Conservation (phyloP, 2,888 invertebrate species). For the Ormyrus labotus region DNA sequence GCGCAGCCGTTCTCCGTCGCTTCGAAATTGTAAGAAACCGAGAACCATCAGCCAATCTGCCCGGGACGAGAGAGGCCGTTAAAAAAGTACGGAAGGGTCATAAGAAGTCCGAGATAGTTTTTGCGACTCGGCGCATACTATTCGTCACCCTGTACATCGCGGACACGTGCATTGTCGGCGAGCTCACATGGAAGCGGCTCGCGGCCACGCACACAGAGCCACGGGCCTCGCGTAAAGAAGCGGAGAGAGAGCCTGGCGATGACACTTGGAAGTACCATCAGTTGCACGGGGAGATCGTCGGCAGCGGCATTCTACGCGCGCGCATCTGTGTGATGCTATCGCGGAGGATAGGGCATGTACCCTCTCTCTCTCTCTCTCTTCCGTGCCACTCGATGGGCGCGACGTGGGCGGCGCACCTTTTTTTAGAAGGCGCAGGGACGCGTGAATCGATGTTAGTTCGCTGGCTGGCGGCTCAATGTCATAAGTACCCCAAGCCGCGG, state of each 20-base stretch:
- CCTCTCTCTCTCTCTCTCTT: background rate
- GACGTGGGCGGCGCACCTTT: background rate
- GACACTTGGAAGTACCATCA: constrained; percentile 75
- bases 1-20: too few relatives aligned
- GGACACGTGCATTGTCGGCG: background rate
- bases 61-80: too few relatives aligned
- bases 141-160: constrained; percentile 7
- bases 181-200: background rate
- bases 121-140: constrained; percentile 8
- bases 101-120: too few relatives aligned
- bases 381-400: background rate
- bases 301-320: background rate
- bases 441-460: background rate
- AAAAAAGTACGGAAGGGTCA: too few relatives aligned
- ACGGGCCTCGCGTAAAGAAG: constrained; percentile 67
- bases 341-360: too few relatives aligned
- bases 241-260: constrained; percentile 67
- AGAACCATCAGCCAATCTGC: too few relatives aligned
- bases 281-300: constrained; percentile 63
- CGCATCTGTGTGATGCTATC: too few relatives aligned
- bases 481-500: too few relatives aligned
- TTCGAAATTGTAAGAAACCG: too few relatives aligned
- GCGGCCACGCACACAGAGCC: background rate
- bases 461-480: too few relatives aligned
- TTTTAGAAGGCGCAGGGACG: background rate